A percentile compares a stretch with the other conserved stretches of the same genome.
Conservation (phyloP, 1,140 invertebrate genomes). For the Bathynomus jamesi region DNA sequence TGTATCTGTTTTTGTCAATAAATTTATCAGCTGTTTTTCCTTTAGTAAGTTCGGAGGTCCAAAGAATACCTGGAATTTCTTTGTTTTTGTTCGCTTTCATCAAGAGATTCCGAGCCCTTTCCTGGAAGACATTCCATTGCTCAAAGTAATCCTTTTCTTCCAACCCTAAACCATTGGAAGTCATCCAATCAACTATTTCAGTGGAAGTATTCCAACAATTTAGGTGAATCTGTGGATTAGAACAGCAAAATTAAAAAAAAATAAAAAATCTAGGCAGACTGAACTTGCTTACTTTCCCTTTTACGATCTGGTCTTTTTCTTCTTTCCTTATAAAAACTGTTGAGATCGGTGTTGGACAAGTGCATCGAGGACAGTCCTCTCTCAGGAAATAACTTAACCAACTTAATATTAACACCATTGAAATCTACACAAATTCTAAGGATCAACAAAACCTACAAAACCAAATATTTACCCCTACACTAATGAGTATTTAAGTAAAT, state of each 20-base stretch:
- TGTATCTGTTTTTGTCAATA: constrained; percentile 21
- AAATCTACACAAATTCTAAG: no score
- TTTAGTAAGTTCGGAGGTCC: constrained; percentile 24
- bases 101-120: constrained; percentile 17
- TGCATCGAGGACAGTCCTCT: no score
- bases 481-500: no score
- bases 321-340: constrained; percentile 12
- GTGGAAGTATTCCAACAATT: constrained; percentile 1
- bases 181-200: constrained; percentile 6
- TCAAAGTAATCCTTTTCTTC: constrained; percentile 21
- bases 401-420: no score
- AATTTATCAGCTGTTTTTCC: constrained; percentile 1
- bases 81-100: constrained; percentile 11
- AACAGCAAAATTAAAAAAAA: no score
- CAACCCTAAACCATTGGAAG: constrained; percentile 46
- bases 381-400: no score
- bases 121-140: constrained; percentile 33
- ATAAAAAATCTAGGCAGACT: no score
- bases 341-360: constrained; percentile 11
- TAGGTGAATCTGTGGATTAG: constrained; percentile 8
- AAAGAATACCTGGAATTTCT: constrained; percentile 22
- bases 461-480: no score
- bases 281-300: no score
- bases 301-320: no score
- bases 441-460: no score